Evolutionary conservation across 2,888 invertebrate genomes (phyloP), one percentile per base, ranked within the genome.

Genomic region (Sesia apiformis): DNA sequence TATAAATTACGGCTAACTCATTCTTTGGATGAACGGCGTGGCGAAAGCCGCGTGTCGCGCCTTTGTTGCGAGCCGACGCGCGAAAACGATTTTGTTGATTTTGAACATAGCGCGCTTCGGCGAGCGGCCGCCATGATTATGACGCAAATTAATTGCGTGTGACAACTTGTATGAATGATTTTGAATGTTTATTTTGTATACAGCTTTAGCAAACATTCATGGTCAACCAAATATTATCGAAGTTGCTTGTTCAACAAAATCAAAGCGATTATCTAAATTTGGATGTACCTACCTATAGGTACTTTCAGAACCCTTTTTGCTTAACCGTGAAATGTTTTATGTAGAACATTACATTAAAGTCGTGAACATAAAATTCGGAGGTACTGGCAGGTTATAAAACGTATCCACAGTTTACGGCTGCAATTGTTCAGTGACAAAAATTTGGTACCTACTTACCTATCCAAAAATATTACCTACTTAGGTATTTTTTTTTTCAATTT

Each of bases 71-170:
- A 62, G 66, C 68, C 65, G 71, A 71, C 76, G 81, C 76, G 79
- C 75, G 80, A 79, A 81, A 72, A 64, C 69, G 74, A 79, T 69
- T 81, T 81, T 86, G 87, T 87, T 84, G 79, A 79, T 84, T 85
- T 81, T 78, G 68, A 72, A 78, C 74, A 63, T 71, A 71, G 63
- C 62, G 57, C 70, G 60, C 70, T 75, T 65, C 63, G 72, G 63
- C 66, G 66, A 57, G 61, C 63, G 60, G 59, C 60, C 59, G 69
- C 59, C 66, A 63, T 69, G 72, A 76, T 75, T 72, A 67, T 69
- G 63, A 62, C 62, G 63, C 63, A 62, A 76, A 78, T 82, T 85
- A 83, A 83, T 84, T 73, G 76, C 60, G 66, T 74, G 78, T 71
- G 5, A 46, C 23, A 46, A 41, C 7, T 41, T 41, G 41, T 41